phyloP scores from a whole-genome alignment of 2,113 vertebrate species.

The Pseudopodoces humilis region DNA sequence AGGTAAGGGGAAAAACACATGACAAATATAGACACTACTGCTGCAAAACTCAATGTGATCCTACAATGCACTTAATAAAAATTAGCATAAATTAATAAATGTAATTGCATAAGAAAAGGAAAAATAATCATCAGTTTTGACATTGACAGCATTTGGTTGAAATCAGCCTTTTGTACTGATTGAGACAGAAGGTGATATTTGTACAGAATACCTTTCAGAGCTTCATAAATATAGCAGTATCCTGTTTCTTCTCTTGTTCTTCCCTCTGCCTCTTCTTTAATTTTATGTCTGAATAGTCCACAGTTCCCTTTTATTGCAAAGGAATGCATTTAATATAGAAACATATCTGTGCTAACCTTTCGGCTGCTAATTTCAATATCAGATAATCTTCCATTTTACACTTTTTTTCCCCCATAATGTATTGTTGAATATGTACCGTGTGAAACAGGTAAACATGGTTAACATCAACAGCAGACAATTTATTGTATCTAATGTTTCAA shows the following conservation, averaged over 20 bases:
- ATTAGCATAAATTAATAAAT: not conserved
- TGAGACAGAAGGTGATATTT: not conserved
- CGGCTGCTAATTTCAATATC: not conserved
- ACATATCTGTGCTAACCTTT: not conserved
- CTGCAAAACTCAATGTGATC: rapidly evolving
- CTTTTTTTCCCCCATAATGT: not conserved
- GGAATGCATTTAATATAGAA: not conserved
- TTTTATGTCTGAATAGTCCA: not conserved
- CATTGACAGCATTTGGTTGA: not conserved
- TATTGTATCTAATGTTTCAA: not conserved
- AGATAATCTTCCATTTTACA: not conserved
- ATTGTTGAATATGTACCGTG: not conserved
- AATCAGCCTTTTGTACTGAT: not conserved
- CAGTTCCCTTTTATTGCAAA: not conserved
- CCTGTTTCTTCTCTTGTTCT: not conserved
- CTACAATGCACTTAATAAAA: not conserved
- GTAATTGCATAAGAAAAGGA: not conserved
- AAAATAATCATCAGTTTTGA: not conserved
- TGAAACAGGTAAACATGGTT: not conserved
- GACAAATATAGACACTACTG: not conserved
- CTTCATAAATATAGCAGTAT: not conserved
- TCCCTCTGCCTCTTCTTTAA: not conserved
- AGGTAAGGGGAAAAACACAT: not conserved
- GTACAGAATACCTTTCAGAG: not conserved
- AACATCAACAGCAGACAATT: not conserved